Conservation (phyloP, 2,113 vertebrate species). For the Physeter macrocephalus region DNA sequence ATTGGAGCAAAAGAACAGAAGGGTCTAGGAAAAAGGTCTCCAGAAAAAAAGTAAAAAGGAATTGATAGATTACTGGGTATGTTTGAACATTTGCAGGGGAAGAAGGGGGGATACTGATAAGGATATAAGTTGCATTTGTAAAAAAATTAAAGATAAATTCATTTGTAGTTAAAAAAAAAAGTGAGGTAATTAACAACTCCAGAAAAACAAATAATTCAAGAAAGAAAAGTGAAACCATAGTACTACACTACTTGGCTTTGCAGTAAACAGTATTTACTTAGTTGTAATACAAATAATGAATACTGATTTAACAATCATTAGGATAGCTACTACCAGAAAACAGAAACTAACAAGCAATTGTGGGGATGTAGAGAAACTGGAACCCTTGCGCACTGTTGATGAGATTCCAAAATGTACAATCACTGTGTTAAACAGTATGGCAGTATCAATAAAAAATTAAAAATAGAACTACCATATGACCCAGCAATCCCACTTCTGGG, state of each 20-base stretch:
- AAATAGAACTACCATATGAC: not conserved
- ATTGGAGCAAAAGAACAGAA: too few relatives aligned
- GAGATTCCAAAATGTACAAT: not conserved
- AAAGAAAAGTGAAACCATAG: not conserved
- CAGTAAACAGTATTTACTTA: not conserved
- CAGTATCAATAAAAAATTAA: not conserved
- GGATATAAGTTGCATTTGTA: too few relatives aligned
- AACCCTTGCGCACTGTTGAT: not conserved
- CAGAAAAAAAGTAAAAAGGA: too few relatives aligned
- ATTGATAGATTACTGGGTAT: too few relatives aligned
- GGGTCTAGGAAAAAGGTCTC: too few relatives aligned
- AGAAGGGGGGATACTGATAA: too few relatives aligned
- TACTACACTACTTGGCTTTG: not conserved
- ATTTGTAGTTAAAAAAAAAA: not conserved
- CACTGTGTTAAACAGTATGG: not conserved
- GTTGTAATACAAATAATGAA: not conserved
- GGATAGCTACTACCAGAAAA: not conserved
- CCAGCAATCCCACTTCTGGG: not conserved
- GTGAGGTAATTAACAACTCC: not conserved
- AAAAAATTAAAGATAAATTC: too few relatives aligned
- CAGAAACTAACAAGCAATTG: not conserved
- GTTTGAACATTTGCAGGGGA: too few relatives aligned
- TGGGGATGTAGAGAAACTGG: not conserved
- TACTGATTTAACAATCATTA: not conserved
- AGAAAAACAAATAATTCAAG: slow-evolving; percentile 17